A percentile compares a stretch with the other conserved stretches of the same genome.
Evolutionary conservation across 2,113 vertebrate genomes (phyloP).

Genomic region (Micronycteris hirsuta): DNA sequence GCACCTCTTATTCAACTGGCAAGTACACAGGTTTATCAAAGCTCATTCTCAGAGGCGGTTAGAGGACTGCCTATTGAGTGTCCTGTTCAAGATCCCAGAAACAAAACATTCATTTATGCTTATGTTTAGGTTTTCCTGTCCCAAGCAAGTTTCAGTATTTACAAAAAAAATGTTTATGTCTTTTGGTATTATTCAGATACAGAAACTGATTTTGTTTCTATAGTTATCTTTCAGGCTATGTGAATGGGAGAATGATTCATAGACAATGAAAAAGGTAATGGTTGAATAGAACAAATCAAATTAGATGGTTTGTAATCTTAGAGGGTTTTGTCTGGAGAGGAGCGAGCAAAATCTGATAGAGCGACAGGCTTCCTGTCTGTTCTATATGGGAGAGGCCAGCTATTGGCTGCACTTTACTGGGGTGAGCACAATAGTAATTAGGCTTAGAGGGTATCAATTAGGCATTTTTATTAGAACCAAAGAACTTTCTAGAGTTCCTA

Average conservation of each 20-base stretch:
- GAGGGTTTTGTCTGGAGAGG: neutral
- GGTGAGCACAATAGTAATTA: neutral
- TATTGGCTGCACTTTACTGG: neutral
- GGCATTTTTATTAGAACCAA: neutral
- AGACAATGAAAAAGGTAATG: neutral
- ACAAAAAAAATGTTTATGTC: neutral
- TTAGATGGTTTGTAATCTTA: neutral
- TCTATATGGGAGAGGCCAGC: neutral
- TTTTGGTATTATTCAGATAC: neutral
- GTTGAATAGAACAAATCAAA: neutral
- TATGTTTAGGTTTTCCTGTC: neutral
- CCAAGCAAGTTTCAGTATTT: neutral
- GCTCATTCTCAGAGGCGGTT: neutral
- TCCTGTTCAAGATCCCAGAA: neutral
- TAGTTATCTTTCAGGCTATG: neutral
- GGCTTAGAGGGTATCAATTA: neutral
- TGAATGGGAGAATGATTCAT: neutral
- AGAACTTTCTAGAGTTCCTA: neutral
- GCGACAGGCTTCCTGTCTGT: neutral
- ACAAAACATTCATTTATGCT: neutral
- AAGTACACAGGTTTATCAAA: neutral
- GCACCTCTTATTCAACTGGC: neutral
- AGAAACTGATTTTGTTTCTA: conserved; percentile 2
- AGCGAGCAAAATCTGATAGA: neutral
- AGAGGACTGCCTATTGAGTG: neutral